Base-by-base conservation (phyloP, 1,140 invertebrate genomes). In the Leptinotarsa texana region DNA sequence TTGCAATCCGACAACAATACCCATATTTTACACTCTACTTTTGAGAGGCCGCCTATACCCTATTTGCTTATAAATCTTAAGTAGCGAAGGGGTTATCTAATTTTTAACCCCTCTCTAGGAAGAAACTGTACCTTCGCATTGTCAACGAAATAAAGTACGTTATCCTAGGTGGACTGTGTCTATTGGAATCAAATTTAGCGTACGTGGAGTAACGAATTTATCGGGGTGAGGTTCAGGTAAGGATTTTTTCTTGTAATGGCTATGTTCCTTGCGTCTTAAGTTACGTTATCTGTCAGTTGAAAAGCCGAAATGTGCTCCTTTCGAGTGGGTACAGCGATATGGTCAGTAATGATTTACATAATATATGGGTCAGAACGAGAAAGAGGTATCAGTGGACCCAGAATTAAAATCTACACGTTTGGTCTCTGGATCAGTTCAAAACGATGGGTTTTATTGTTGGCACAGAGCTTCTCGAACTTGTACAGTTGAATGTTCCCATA, bases 1-100 rank as follows among this genome's bases (percentile, higher is more conserved):
- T 57, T 18, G 51, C 51, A 57, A 57, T 57, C 51, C 51, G n/a
- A 57, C 15, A 6, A 57, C 51, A 57, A 57, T 57, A 57, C 51
- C 51, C 51, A 57, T 57, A 57, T 57, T 57, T 57, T 18, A 57
- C 51, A 57, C 51, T 57, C 51, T 4, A 57, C 51, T 57, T 57
- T 57, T 57, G 17, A 57, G 15, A 57, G 15, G 51, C n/a, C 15
- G 15, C 51, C 51, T 57, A 57, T 15, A 17, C 51, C 51, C 51
- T 57, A 57, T 57, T 57, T 57, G 51, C 51, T 57, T 57, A 57
- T 57, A 57, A 57, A 57, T 57, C 51, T 57, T 57, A 57, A 57
- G 51, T 57, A 57, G 51, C 51, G n/a, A 57, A 57, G 51, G 51
- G 51, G 51, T 57, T 57, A 57, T 57, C 51, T 57, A 57, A 57